Evolutionary conservation across 1,140 invertebrate genomes (phyloP), one percentile per base, ranked within the genome.

Genomic region (Zaprionus kolodkinae): DNA sequence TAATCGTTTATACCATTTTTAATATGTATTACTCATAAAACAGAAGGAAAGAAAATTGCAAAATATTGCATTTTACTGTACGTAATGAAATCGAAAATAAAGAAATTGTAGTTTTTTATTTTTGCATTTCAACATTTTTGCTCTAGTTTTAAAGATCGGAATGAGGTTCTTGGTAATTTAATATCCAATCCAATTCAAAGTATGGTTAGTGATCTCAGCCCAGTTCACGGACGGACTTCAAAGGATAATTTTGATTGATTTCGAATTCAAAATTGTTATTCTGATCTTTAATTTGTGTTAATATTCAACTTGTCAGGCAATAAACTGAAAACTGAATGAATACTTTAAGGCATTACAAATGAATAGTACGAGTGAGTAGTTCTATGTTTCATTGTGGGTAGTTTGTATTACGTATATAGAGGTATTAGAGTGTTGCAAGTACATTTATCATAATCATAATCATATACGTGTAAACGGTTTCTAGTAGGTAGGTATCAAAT

Each of bases 1-100:
- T 79, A 84, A 78, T 91, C 75, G 74, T 76, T 76, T 67, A 61
- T 68, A 72, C 71, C 9, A 64, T 76, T 68, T 76, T 78, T 43
- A 70, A 74, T 59, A 55, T 68, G 17, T 64, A 59, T 57, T 25
- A 61, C 30, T 55, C 57, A 54, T 33, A 38, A 62, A 74, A 21
- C 10, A 43, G 65, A 61, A 61, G n/a, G 17, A 7, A 12, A 17
- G 40, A 56, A 55, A 43, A 15, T 43, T 43, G 40, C 40, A 45
- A 43, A n/a, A 59, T 40, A 33, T 36, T 57, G 33, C 55, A 17
- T 36, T 36, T 35, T 57, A 15, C 15, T 35, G 55, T 35, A 15
- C 55, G 13, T 36, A 57, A 57, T 35, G 3, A 57, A 36, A 57
- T 38, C 30, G n/a, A 17, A 66, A 66, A 66, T n/a, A 0, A 66